A percentile compares a stretch with the other conserved stretches of the same genome.
Conservation (phyloP, 2,888 invertebrate genomes). For the Chesias legatella region DNA sequence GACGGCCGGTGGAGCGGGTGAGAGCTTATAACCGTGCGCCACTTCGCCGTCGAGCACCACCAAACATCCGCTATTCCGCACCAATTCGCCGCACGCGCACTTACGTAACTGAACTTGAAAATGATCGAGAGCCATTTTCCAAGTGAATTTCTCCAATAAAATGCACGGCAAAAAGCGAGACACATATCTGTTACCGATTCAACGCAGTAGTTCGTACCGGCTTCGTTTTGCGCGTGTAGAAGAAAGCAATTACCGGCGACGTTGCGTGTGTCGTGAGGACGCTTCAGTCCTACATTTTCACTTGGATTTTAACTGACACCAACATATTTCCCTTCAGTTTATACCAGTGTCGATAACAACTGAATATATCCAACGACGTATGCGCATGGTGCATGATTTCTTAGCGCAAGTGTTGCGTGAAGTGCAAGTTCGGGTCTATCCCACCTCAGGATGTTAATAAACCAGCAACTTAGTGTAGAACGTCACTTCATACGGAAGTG, state of each 20-base stretch:
- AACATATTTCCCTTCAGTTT: constrained; percentile 31
- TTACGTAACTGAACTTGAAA: constrained; percentile 81
- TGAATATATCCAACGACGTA: constrained; percentile 43
- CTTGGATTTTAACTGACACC: constrained; percentile 48
- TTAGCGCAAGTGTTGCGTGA: constrained; percentile 27
- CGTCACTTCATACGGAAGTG: constrained; percentile 50
- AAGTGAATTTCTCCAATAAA: constrained; percentile 80
- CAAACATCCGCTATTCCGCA: constrained; percentile 81
- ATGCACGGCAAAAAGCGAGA: constrained; percentile 74
- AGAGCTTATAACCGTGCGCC: constrained; percentile 77
- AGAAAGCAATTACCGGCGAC: constrained; percentile 54
- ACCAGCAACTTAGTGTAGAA: constrained; percentile 24
- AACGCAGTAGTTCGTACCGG: constrained; percentile 36
- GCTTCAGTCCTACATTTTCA: constrained; percentile 59
- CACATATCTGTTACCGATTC: constrained; percentile 62
- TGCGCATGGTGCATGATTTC: constrained; percentile 49
- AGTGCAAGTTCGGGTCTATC: constrained; percentile 36
- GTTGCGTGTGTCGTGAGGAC: constrained; percentile 55
- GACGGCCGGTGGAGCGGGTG: constrained; percentile 62
- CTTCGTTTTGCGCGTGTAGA: constrained; percentile 48
- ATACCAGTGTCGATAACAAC: constrained; percentile 33
- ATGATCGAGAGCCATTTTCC: constrained; percentile 79
- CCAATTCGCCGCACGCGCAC: constrained; percentile 78
- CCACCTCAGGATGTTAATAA: constrained; percentile 40
- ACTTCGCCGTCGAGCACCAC: constrained; percentile 73